Percentiles rank a stretch among this genome's conserved stretches.
phyloP scores from a whole-genome alignment of 1,140 invertebrate genomes.

The Vanessa tameamea region DNA sequence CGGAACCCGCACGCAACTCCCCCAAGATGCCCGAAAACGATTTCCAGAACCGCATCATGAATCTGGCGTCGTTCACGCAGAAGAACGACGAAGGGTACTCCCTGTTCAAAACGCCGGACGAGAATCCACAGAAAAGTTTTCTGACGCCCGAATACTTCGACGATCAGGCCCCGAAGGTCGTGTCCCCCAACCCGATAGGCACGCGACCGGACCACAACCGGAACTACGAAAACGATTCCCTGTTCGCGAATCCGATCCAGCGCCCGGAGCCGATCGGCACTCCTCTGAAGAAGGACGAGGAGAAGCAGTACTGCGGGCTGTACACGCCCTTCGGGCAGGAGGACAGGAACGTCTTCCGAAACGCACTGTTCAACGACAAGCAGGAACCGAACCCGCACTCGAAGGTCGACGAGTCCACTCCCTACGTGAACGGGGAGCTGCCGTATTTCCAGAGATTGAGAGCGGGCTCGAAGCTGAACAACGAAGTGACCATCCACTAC shows the following conservation, averaged over 20 bases:
- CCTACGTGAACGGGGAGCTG: conserved; percentile 58
- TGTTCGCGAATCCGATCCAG: conserved; percentile 57
- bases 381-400: conserved; percentile 33
- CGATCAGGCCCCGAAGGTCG: conserved; percentile 52
- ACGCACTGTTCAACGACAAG: conserved; percentile 68
- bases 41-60: conserved; percentile 62
- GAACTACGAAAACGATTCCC: conserved; percentile 52
- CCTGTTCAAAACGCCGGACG: conserved; percentile 63
- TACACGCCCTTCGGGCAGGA: conserved; percentile 77
- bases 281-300: conserved; percentile 56
- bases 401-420: conserved; percentile 37
- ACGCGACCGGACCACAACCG: conserved; percentile 55
- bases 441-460: conserved; percentile 80
- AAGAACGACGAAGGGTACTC: conserved; percentile 74
- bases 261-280: conserved; percentile 74
- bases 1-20: conserved; percentile 37
- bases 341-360: conserved; percentile 69
- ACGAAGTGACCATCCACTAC: conserved; percentile 82
- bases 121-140: conserved; percentile 60
- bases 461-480: conserved; percentile 81
- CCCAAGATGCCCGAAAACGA: conserved; percentile 53
- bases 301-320: conserved; percentile 49
- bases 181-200: conserved; percentile 68
- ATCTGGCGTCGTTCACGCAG: conserved; percentile 70
- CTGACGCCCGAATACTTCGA: conserved; percentile 57